Conservation (phyloP, 2,888 invertebrate species). For the Terebella lapidaria region DNA sequence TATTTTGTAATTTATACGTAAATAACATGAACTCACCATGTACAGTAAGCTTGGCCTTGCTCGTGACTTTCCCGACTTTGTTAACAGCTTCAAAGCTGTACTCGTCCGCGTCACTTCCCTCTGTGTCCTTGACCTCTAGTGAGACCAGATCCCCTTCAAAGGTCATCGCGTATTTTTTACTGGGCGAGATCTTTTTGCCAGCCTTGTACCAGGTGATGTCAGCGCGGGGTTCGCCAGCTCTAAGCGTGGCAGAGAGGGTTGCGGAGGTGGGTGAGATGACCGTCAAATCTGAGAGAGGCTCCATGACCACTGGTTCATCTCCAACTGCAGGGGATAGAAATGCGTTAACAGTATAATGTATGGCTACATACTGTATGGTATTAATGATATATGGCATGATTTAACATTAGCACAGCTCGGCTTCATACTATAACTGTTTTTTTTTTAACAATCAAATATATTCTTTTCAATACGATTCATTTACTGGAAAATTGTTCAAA, state of each 20-base stretch:
- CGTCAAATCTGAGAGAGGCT: conserved; percentile 18
- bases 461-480: too few species aligned
- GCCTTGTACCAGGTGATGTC: conserved; percentile 23
- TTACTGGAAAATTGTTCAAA: too few species aligned
- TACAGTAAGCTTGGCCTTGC: conserved; percentile 64
- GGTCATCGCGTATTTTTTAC: conserved; percentile 18
- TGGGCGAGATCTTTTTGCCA: conserved; percentile 12
- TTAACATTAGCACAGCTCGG: too few species aligned
- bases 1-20: too few species aligned
- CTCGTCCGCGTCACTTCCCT: conserved; percentile 71
- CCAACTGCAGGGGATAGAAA: conserved; percentile 20
- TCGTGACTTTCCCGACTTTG: conserved; percentile 64
- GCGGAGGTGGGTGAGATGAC: conserved; percentile 21
- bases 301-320: conserved; percentile 19
- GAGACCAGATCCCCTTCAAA: conserved; percentile 49
- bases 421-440: too few species aligned
- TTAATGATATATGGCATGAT: too few species aligned
- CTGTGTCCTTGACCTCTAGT: conserved; percentile 69
- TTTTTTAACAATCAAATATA: too few species aligned
- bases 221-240: conserved; percentile 22
- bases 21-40: conserved; percentile 57
- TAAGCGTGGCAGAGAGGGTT: conserved; percentile 14
- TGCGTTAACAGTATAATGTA: too few species aligned
- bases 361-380: too few species aligned
- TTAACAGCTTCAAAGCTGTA: conserved; percentile 69